Percentiles rank a stretch among this genome's conserved stretches.
Evolutionary conservation across 2,888 invertebrate genomes (phyloP).

Genomic region (Trichopoda pennipes): DNA sequence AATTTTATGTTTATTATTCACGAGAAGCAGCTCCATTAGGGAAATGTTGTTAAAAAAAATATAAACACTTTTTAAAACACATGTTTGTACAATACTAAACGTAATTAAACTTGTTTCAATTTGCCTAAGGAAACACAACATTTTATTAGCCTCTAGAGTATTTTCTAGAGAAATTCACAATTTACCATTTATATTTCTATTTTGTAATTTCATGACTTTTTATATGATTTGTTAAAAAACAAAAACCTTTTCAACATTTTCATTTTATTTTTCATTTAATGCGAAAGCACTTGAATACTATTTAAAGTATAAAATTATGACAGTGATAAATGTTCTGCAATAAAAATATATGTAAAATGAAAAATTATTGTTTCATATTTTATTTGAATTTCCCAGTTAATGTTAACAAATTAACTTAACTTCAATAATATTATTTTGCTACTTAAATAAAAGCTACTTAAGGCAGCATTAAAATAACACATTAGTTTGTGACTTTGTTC

Average conservation of each 20-base stretch:
- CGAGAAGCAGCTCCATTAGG: constrained; percentile 28
- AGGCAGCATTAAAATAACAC: too few species aligned
- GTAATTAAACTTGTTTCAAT: not conserved
- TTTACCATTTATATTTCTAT: not conserved
- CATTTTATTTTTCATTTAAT: not conserved
- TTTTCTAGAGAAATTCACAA: not conserved
- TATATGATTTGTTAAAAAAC: too few species aligned
- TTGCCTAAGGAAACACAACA: constrained; percentile 4
- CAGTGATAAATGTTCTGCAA: constrained; percentile 42
- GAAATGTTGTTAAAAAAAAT: constrained; percentile 27
- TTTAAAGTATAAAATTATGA: constrained; percentile 10
- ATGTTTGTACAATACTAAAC: not conserved
- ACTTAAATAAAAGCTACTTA: too few species aligned
- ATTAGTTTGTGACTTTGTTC: too few species aligned
- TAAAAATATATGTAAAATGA: not conserved
- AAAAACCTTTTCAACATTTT: too few species aligned
- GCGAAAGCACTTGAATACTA: constrained; percentile 12
- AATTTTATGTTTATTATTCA: constrained; percentile 44
- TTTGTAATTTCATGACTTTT: too few species aligned
- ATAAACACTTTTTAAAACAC: constrained; percentile 1
- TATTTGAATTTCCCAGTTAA: too few species aligned
- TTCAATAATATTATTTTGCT: too few species aligned
- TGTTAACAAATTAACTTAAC: too few species aligned
- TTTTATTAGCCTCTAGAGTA: not conserved
- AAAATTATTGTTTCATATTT: too few species aligned